phyloP scores from a whole-genome alignment of 2,113 vertebrate genomes.

The Urocynchramus pylzowi region DNA sequence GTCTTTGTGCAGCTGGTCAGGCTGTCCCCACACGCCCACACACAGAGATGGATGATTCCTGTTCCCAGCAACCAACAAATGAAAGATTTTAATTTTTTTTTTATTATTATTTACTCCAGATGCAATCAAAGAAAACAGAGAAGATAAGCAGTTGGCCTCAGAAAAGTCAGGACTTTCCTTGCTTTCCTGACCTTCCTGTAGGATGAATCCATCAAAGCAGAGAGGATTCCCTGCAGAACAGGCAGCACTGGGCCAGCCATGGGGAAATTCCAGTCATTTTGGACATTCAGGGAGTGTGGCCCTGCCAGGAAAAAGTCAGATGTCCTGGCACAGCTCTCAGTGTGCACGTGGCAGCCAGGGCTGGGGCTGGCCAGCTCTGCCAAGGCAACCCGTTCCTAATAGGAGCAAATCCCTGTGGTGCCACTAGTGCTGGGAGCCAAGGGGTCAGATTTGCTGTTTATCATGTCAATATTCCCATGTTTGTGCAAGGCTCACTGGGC shows the following conservation, averaged over 20 bases:
- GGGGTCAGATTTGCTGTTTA: neutral
- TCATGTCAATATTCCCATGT: neutral
- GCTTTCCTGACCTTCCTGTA: neutral
- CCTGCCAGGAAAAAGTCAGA: neutral
- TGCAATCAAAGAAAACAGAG: neutral
- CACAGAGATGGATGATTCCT: neutral
- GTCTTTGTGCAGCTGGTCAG: neutral
- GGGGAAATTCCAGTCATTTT: neutral
- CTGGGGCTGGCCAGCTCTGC: neutral
- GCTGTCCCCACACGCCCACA: neutral
- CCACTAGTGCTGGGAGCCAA: neutral
- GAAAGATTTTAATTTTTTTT: too few relatives aligned
- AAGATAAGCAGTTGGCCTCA: neutral
- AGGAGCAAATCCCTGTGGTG: neutral
- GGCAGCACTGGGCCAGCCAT: accelerated
- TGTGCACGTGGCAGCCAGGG: neutral
- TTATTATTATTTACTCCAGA: neutral
- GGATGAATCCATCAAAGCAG: neutral
- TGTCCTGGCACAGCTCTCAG: neutral
- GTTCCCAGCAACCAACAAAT: neutral
- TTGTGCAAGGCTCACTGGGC: neutral
- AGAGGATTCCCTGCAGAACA: neutral
- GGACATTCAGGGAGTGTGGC: accelerated
- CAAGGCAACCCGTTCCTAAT: neutral
- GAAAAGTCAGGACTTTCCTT: neutral